These are phyloP conservation scores for Corythornis leucogaster DNA, from an alignment of 2,797 vertebrate genomes.

Conservation along the genomic window DNA sequence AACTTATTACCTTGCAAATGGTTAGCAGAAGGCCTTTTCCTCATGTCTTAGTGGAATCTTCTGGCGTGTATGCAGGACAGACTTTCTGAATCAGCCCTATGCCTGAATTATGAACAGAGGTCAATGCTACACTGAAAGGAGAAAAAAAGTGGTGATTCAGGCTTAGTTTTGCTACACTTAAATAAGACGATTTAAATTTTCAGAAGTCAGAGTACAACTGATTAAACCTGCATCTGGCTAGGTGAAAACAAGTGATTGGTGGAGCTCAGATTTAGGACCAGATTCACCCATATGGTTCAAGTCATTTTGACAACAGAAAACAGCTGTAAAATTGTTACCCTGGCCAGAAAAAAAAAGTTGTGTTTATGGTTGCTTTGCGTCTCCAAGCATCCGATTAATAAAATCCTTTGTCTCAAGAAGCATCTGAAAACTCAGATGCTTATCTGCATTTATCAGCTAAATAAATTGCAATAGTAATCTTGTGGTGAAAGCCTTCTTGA, in stretches of 20 bases:
- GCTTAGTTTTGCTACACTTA: neutral
- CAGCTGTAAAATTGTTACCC: conserved; percentile 33
- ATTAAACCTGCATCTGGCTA: conserved; percentile 35
- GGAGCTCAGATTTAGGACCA: conserved; percentile 28
- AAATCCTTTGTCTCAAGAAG: conserved; percentile 34
- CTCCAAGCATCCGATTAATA: conserved; percentile 36
- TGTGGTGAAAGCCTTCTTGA: neutral
- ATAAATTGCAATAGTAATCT: conserved; percentile 23
- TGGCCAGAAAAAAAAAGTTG: conserved; percentile 11
- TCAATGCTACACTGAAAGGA: neutral
- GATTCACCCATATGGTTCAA: conserved; percentile 31
- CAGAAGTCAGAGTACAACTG: neutral
- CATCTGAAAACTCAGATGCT: conserved; percentile 11
- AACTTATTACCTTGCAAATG: neutral
- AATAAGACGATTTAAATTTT: neutral
- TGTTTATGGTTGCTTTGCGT: conserved; percentile 1
- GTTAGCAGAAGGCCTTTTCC: neutral
- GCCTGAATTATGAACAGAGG: neutral
- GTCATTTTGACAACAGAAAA: conserved; percentile 27
- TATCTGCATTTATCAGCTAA: conserved; percentile 45
- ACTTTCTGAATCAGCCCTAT: neutral
- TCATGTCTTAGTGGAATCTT: neutral
- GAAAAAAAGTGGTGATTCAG: neutral
- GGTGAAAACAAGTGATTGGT: conserved; percentile 29
- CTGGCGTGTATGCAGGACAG: fast-evolving